Percentiles rank a stretch among this genome's conserved stretches.
phyloP scores from a whole-genome alignment of 2,113 vertebrate species.

The Telmatochromis sp. region DNA sequence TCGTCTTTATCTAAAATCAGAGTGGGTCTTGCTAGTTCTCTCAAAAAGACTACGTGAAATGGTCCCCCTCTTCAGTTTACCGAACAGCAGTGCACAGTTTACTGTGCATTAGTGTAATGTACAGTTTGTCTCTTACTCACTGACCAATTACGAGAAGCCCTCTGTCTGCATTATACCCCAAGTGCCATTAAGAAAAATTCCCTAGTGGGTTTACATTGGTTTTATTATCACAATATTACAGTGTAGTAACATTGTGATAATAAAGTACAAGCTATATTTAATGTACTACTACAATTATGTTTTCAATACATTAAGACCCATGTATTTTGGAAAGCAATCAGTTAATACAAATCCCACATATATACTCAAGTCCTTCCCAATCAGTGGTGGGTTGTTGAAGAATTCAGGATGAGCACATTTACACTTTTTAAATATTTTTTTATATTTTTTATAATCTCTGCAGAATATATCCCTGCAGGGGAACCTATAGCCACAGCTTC shows the following conservation, averaged over 20 bases:
- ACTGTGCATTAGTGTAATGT: not conserved
- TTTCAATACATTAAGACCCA: not conserved
- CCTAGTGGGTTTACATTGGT: not conserved
- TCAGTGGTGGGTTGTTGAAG: not conserved
- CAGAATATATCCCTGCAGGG: not conserved
- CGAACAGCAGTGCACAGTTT: not conserved
- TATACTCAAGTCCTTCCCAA: not conserved
- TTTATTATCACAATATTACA: not conserved
- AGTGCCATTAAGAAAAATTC: not conserved
- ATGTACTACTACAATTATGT: not conserved
- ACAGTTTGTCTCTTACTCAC: not conserved
- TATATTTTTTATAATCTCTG: not conserved
- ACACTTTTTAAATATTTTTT: not conserved
- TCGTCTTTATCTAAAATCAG: not conserved
- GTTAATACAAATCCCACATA: not conserved
- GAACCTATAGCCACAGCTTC: not conserved
- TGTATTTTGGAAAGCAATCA: not conserved
- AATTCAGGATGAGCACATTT: not conserved
- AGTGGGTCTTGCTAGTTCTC: not conserved
- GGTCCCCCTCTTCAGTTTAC: not conserved
- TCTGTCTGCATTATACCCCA: not conserved
- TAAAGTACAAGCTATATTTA: not conserved
- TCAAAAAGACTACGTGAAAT: not conserved
- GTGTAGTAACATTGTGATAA: not conserved
- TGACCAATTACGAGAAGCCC: not conserved